Base-by-base conservation (phyloP, 2,888 invertebrate genomes). In the Agrochola macilenta region DNA sequence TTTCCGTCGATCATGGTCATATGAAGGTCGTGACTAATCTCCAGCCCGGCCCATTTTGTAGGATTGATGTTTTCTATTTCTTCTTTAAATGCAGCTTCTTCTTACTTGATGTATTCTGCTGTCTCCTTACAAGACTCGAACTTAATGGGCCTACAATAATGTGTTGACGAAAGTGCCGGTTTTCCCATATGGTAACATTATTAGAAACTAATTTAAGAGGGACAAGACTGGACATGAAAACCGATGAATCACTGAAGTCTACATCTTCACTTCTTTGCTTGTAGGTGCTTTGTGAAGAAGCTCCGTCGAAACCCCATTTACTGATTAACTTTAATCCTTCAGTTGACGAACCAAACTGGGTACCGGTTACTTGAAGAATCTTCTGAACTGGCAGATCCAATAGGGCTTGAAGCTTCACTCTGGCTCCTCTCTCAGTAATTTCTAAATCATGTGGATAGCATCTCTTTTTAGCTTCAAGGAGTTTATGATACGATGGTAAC, bases 171-270 rank as follows among this genome's bases (percentile, higher is more conserved):
- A 61, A 35, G 23, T 35, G 61, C 23, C 5, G 35, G 23, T 61
- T 61, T 61, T 61, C 20, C 35, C 35, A 61, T 61, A 35, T 35
- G 35, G 11, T 35, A 5, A 9, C 5, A 11, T 35, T 61, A 61
- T 35, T 61, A 35, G 61, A 61, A 61, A 61, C 35, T 23, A 61
- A 35, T 58, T 73, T 73, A 39, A 72, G 72, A 72, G 72, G 72
- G 39, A 72, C 72, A 54, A 72, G 63, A 54, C 63, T 63, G 5
- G 66, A 52, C 52, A 52, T 66, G 30, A 52, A 66, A 49, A 52
- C 52, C 20, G 52, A 66, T 49, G 72, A 72, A 54, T 63, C 52
- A 54, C 20, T 43, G 58, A 69, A 69, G 43, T 63, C 39, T 63
- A 39, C 63, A 52, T 63, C 17, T 66, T 49, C 49, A 66, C 54